Conservation (phyloP, 2,797 vertebrate genomes). For the Gila robusta region DNA sequence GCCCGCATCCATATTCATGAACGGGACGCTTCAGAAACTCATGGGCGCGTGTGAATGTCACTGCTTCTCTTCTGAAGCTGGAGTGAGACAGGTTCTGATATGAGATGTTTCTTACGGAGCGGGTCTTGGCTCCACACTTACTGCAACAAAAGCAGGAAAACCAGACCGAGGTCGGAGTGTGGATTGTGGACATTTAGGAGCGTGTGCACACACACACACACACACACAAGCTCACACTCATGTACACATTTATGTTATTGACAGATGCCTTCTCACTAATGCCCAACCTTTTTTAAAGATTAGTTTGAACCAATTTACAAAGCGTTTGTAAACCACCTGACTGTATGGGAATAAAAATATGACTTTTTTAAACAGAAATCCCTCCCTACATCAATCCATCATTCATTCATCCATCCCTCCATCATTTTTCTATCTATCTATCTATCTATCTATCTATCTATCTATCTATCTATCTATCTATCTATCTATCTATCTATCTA, state of each 20-base stretch:
- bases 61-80: background rate
- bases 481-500: rapidly evolving
- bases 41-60: background rate
- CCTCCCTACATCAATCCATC: too few species aligned
- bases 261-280: background rate
- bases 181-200: background rate
- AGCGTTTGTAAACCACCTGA: too few species aligned
- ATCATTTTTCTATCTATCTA: too few species aligned
- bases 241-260: background rate
- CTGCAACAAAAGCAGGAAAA: background rate
- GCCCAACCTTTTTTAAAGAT: background rate
- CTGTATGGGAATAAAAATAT: too few species aligned
- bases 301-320: too few species aligned
- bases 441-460: too few species aligned
- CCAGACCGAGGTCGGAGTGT: background rate
- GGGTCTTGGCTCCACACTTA: background rate
- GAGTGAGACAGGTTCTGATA: background rate
- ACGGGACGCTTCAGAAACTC: background rate
- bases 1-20: slow-evolving; percentile 6
- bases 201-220: background rate
- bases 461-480: too few species aligned
- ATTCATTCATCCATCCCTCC: too few species aligned
- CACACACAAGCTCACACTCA: background rate
- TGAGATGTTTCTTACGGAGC: background rate
- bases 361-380: too few species aligned